Evolutionary conservation across 2,888 invertebrate genomes (phyloP).

Genomic region (Sminthurides aquaticus): DNA sequence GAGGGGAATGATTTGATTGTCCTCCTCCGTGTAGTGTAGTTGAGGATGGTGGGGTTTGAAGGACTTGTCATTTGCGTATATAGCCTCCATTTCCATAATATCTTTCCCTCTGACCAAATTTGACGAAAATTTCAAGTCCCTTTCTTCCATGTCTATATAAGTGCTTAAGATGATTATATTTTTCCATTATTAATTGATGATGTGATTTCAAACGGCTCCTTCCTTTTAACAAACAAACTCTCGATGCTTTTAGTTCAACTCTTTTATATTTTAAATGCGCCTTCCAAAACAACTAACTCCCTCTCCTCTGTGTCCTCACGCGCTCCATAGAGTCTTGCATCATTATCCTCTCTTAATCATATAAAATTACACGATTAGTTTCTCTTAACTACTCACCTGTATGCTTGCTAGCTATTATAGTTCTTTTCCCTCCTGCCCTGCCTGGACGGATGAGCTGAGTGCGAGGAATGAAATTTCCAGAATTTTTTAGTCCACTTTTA

Average conservation of each 20-base stretch:
- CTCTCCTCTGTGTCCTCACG: too few species aligned
- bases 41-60: too few species aligned
- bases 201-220: neutral
- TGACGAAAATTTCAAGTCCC: neutral
- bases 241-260: neutral
- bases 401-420: too few species aligned
- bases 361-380: too few species aligned
- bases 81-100: neutral
- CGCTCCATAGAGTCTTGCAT: neutral
- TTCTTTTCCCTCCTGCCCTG: too few species aligned
- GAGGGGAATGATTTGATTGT: neutral
- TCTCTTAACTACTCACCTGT: too few species aligned
- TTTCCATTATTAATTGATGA: conserved; percentile 7
- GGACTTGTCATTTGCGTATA: conserved; percentile 4
- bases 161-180: conserved; percentile 2
- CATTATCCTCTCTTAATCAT: too few species aligned
- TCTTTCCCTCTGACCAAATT: conserved; percentile 2
- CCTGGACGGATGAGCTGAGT: too few species aligned
- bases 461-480: too few species aligned
- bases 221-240: neutral
- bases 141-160: conserved; percentile 1
- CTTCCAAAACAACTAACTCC: neutral
- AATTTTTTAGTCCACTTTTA: too few species aligned
- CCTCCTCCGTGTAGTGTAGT: too few species aligned
- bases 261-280: neutral